A percentile compares a stretch with the other conserved stretches of the same genome.
phyloP scores from a whole-genome alignment of 2,888 invertebrate species.

The Meiosimyza platycephala region DNA sequence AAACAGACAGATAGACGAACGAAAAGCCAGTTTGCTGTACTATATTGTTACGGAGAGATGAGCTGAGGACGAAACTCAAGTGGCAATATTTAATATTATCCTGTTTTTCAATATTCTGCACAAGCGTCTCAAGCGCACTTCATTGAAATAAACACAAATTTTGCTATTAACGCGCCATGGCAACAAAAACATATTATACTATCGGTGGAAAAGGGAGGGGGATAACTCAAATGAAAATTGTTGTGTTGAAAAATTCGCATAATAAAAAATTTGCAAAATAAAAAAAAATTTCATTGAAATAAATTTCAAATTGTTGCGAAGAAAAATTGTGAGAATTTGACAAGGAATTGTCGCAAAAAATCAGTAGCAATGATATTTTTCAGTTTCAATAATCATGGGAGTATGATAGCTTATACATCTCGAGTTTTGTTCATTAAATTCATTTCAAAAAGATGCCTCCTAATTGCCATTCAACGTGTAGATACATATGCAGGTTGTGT shows the following conservation, averaged over 20 bases:
- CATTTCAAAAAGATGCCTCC: no score
- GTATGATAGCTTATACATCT: no score
- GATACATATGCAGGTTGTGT: no score
- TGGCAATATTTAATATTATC: constrained; percentile 53
- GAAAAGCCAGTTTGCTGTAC: neutral
- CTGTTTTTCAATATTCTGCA: constrained; percentile 37
- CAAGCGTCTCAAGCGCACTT: constrained; percentile 26
- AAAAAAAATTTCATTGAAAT: neutral
- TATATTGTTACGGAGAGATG: neutral
- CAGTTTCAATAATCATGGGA: no score
- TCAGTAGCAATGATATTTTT: no score
- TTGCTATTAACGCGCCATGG: constrained; percentile 31
- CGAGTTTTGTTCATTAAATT: no score
- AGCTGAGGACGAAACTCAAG: constrained; percentile 42
- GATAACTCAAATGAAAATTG: neutral
- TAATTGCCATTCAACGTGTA: no score
- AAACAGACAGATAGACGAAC: constrained; percentile 3
- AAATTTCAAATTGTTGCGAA: neutral
- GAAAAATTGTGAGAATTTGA: no score
- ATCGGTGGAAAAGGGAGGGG: neutral
- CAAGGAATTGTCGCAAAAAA: no score
- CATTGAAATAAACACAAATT: constrained; percentile 26
- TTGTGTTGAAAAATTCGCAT: neutral
- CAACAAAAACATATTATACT: constrained; percentile 2
- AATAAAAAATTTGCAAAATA: neutral